Conservation (phyloP, 2,888 invertebrate species). For the Micropterix aruncella region DNA sequence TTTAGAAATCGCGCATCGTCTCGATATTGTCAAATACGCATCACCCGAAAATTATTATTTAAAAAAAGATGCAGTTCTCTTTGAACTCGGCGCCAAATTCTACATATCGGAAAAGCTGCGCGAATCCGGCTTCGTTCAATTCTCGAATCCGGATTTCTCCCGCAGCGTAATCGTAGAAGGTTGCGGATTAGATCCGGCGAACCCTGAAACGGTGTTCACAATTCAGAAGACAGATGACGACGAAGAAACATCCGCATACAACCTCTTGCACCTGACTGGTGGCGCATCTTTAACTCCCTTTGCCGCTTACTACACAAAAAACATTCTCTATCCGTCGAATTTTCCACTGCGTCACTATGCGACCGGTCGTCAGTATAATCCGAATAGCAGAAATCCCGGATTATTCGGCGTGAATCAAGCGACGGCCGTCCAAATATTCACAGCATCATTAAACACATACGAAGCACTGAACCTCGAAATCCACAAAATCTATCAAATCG, state of each 20-base stretch:
- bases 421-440: conserved; percentile 52
- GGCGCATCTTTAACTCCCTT: conserved; percentile 60
- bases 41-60: conserved; percentile 47
- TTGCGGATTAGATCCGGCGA: conserved; percentile 43
- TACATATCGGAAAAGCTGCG: conserved; percentile 30
- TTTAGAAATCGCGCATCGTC: conserved; percentile 36
- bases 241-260: conserved; percentile 34
- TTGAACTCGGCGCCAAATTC: conserved; percentile 48
- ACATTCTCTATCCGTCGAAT: conserved; percentile 40
- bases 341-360: conserved; percentile 59
- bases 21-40: conserved; percentile 40
- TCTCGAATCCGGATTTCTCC: conserved; percentile 66
- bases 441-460: conserved; percentile 31
- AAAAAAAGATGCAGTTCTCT: conserved; percentile 52
- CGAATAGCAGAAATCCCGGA: conserved; percentile 27
- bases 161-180: conserved; percentile 65
- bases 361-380: conserved; percentile 54
- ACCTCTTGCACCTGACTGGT: conserved; percentile 59
- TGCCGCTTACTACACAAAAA: conserved; percentile 57
- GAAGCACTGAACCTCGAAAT: conserved; percentile 38
- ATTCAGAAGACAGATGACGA: conserved; percentile 43
- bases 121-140: conserved; percentile 41
- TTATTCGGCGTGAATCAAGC: conserved; percentile 57
- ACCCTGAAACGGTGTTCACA: conserved; percentile 40
- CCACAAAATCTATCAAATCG: conserved; percentile 33